Evolutionary conservation across 2,888 invertebrate species (phyloP).

Genomic region (Psylliodes chrysocephalus): DNA sequence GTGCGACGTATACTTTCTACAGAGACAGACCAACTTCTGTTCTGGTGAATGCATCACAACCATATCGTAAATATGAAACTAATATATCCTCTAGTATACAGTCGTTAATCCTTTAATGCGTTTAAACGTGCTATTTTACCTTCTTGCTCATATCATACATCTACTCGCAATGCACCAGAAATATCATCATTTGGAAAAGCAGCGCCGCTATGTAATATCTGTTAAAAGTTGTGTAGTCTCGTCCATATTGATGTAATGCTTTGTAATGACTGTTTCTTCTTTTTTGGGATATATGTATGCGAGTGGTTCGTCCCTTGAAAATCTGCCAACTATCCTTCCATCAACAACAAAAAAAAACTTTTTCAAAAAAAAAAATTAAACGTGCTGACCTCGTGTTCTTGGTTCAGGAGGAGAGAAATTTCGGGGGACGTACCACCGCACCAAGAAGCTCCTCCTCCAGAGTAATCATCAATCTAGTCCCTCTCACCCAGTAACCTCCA

Average conservation of each 20-base stretch:
- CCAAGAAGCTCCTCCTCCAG: conserved; percentile 27
- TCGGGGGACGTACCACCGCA: conserved; percentile 55
- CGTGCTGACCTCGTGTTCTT: conserved; percentile 51
- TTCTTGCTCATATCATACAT: no score
- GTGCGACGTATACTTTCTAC: no score
- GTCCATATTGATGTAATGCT: conserved; percentile 53
- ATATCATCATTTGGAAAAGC: no score
- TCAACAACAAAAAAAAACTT: conserved; percentile 30
- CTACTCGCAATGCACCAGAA: no score
- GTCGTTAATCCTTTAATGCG: no score
- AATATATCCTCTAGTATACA: no score
- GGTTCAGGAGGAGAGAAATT: conserved; percentile 56
- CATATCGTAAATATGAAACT: no score
- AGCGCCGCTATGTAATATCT: not conserved
- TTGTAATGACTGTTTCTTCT: conserved; percentile 50
- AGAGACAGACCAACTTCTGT: no score
- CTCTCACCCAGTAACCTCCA: conserved; percentile 3
- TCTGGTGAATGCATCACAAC: no score
- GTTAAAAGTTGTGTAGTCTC: conserved; percentile 4
- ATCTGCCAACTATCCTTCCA: conserved; percentile 36
- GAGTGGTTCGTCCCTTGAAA: conserved; percentile 58
- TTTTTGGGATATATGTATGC: conserved; percentile 56
- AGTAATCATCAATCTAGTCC: conserved; percentile 12
- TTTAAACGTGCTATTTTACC: no score
- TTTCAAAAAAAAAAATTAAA: conserved; percentile 30